A percentile compares a stretch with the other conserved stretches of the same genome.
These are phyloP conservation scores for Atopsyche davidsoni DNA, from an alignment of 1,140 invertebrate species.

Conservation along the genomic window DNA sequence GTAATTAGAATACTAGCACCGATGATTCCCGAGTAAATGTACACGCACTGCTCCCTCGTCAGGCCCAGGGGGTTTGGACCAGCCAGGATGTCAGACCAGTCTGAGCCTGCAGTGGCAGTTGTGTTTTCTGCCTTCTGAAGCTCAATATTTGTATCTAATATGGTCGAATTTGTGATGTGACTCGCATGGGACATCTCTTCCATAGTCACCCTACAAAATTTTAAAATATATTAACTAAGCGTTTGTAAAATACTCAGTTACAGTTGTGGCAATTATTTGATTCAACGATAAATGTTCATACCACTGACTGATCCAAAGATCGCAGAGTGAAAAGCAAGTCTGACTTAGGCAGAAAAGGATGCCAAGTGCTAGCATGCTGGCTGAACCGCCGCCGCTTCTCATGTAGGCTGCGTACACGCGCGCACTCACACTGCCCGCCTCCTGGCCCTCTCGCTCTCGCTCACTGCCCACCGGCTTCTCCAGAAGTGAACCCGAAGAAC, in stretches of 20 bases:
- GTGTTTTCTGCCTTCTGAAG: too few relatives aligned
- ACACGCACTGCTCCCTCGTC: conserved; percentile 48
- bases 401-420: conserved; percentile 52
- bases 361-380: conserved; percentile 44
- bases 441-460: conserved; percentile 34
- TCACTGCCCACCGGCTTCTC: conserved; percentile 4
- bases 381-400: conserved; percentile 46
- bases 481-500: conserved; percentile 8
- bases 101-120: too few relatives aligned
- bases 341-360: conserved; percentile 45
- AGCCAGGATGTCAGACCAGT: conserved; percentile 1
- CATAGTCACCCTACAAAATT: conserved; percentile 43
- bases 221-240: not conserved
- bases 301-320: conserved; percentile 45
- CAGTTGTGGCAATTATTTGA: conserved; percentile 1
- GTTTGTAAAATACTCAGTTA: not conserved
- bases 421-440: conserved; percentile 39
- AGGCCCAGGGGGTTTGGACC: conserved; percentile 34
- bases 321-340: conserved; percentile 39
- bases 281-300: conserved; percentile 29
- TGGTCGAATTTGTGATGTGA: conserved; percentile 2
- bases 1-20: conserved; percentile 43
- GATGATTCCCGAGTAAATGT: conserved; percentile 52
- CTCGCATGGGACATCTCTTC: conserved; percentile 35
- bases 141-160: not conserved